These are phyloP conservation scores for Cosmorhoe ocellata DNA, from an alignment of 2,888 invertebrate species.

Conservation along the genomic window DNA sequence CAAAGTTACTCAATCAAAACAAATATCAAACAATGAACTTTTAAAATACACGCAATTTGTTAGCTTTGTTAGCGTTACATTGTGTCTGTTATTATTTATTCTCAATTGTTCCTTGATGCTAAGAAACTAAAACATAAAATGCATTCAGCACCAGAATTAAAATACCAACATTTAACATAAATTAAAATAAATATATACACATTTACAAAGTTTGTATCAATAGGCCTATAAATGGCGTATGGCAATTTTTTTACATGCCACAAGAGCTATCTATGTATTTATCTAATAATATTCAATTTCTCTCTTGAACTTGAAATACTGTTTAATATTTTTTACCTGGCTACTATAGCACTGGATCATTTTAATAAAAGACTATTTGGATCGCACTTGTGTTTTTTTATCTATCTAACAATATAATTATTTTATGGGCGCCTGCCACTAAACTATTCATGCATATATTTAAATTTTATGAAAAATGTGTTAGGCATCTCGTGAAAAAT, in stretches of 20 bases:
- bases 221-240: constrained; percentile 25
- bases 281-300: constrained; percentile 7
- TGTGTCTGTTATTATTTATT: constrained; percentile 29
- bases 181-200: constrained; percentile 71
- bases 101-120: constrained; percentile 30
- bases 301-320: background rate
- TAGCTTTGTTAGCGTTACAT: constrained; percentile 31
- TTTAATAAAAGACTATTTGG: background rate
- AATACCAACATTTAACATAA: constrained; percentile 63
- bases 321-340: too few species aligned
- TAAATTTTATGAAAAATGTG: constrained; percentile 3
- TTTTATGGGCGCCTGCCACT: constrained; percentile 5
- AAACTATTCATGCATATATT: constrained; percentile 6
- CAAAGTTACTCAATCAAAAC: constrained; percentile 40
- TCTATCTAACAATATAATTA: constrained; percentile 2
- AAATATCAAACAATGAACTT: constrained; percentile 30
- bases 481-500: constrained; percentile 14
- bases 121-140: constrained; percentile 53
- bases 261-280: constrained; percentile 8
- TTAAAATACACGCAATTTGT: constrained; percentile 11
- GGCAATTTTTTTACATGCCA: constrained; percentile 21
- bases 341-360: too few species aligned
- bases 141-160: constrained; percentile 65
- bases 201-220: constrained; percentile 59
- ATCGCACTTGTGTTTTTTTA: constrained; percentile 4